Base-by-base conservation (phyloP, 2,888 invertebrate species). In the Shargacucullia verbasci region DNA sequence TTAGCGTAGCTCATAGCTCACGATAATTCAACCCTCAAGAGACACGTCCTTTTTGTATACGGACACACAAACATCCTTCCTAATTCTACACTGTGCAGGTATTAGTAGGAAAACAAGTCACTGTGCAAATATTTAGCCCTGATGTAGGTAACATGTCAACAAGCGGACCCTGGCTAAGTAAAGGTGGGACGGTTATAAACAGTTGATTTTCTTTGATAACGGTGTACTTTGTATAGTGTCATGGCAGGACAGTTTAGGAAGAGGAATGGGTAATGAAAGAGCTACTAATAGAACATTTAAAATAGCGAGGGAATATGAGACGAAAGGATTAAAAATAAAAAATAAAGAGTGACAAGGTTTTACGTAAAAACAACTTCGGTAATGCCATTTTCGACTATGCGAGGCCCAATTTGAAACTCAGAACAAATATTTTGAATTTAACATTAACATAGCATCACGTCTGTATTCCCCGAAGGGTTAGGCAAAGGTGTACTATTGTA, bases 121-220 rank as follows among this genome's bases (percentile, higher is more conserved):
- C 54, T 57, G 33, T 49, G 40, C 64, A 75, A 75, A 75, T 72
- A 68, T 73, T 75, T 72, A 57, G 54, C 27, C 53, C 54, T 63
- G 47, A 56, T 38, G 56, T 39, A 52, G 50, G 45, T 38, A 38
- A 4, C 13, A 37, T 40, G 61, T 49, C 56, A 56, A 71, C 56
- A 61, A 27, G 37, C 41, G 13, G 47, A 34, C 56, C 37, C 14
- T 11, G 13, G 49, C 25, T 59, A 59, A 53, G 56, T 44, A 57
- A 54, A 38, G 49, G n/a, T 10, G 34, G 45, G 15, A 27, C 2
- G 12, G 20, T 35, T 15, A 55, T 38, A 37, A 29, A 25, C 2
- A 44, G 29, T 33, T 15, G 25, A 41, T 37, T 43, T 47, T 43
- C 46, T 48, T 39, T 53, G 43, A 40, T 59, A 39, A 39, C 25